Percentiles rank a stretch among this genome's conserved stretches.
Evolutionary conservation across 1,140 invertebrate genomes (phyloP).

Genomic region (Plutomurus gul): DNA sequence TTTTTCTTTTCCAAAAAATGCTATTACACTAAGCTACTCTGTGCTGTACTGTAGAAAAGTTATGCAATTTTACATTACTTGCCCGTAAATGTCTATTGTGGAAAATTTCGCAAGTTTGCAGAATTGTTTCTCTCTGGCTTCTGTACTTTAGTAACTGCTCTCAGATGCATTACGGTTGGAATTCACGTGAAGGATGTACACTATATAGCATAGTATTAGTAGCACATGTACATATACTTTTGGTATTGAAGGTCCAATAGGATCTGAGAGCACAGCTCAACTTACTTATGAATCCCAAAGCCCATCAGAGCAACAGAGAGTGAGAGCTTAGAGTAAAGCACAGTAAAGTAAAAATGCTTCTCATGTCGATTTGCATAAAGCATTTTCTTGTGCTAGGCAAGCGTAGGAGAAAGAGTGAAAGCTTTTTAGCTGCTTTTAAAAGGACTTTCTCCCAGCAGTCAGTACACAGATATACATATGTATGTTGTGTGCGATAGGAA

Average conservation of each 20-base stretch:
- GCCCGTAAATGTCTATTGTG: slow-evolving; percentile 20
- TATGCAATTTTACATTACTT: slow-evolving; percentile 30
- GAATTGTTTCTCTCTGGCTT: slow-evolving; percentile 1
- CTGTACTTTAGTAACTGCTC: background rate
- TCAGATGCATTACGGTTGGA: background rate
- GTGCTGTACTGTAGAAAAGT: background rate
- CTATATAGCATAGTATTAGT: no score
- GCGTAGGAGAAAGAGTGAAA: background rate
- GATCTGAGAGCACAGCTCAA: no score
- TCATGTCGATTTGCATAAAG: slow-evolving; percentile 24
- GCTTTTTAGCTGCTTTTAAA: background rate
- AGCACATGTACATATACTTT: background rate
- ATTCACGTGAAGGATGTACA: background rate
- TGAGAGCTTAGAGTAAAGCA: background rate
- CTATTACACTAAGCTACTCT: background rate
- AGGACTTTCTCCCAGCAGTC: no score
- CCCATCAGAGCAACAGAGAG: background rate
- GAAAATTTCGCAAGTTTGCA: slow-evolving; percentile 24
- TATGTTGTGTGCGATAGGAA: no score
- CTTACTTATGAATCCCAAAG: slow-evolving; percentile 24
- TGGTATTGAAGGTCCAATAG: background rate
- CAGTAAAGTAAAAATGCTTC: slow-evolving; percentile 6
- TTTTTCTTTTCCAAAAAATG: background rate
- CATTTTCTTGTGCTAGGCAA: background rate
- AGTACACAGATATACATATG: no score